These are phyloP conservation scores for Eremophila alpestris DNA, from an alignment of 2,797 vertebrate species.

Conservation along the genomic window DNA sequence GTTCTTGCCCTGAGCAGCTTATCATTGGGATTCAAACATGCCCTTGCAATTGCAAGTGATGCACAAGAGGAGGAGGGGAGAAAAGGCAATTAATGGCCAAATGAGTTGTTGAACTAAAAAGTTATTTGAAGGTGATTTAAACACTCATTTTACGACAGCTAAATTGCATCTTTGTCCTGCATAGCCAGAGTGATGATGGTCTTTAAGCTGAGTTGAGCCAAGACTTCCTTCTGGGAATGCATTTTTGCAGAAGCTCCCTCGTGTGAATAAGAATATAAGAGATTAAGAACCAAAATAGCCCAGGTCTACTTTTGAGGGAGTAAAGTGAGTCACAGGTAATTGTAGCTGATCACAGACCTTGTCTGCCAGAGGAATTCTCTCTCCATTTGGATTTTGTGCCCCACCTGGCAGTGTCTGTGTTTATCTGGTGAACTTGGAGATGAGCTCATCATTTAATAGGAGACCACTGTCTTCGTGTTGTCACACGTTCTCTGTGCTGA, in stretches of 20 bases:
- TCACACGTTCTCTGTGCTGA: not conserved
- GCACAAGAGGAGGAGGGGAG: not conserved
- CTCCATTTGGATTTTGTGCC: not conserved
- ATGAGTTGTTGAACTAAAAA: conserved; percentile 32
- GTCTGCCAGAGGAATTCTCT: not conserved
- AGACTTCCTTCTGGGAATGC: not conserved
- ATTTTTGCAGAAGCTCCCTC: not conserved
- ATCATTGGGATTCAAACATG: not conserved
- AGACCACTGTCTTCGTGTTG: not conserved
- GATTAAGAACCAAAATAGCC: not conserved
- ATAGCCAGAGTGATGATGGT: not conserved
- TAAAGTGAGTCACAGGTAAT: not conserved
- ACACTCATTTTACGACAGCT: not conserved
- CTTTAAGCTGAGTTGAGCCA: not conserved
- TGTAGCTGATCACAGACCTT: not conserved
- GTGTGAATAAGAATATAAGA: not conserved
- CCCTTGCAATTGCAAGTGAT: conserved; percentile 6
- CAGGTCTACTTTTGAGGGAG: not conserved
- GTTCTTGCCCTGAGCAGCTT: conserved; percentile 48
- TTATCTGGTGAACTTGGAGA: not conserved
- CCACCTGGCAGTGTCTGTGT: not conserved
- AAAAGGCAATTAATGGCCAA: conserved; percentile 43
- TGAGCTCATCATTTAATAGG: not conserved
- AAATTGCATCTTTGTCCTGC: not conserved
- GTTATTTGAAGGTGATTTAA: conserved; percentile 44